These are phyloP conservation scores for Pterobdella sp. DNA, from an alignment of 2,888 invertebrate species.

Conservation along the genomic window DNA sequence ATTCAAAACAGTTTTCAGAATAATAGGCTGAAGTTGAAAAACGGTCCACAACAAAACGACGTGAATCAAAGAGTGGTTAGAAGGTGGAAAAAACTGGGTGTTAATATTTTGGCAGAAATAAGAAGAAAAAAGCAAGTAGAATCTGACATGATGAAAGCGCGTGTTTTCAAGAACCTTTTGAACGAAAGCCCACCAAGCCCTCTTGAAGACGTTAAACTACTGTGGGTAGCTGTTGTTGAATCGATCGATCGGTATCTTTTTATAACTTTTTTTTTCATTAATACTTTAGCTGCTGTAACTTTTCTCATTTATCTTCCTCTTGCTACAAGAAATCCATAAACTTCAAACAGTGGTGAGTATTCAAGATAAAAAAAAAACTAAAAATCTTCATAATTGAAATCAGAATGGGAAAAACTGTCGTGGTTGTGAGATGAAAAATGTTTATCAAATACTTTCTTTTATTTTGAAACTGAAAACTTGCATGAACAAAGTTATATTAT, in stretches of 20 bases:
- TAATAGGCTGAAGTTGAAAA: not conserved
- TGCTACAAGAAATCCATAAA: too few relatives aligned
- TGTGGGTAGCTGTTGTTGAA: not conserved
- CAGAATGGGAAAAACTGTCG: too few relatives aligned
- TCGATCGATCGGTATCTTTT: not conserved
- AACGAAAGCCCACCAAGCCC: not conserved
- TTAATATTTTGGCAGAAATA: not conserved
- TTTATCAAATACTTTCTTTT: too few relatives aligned
- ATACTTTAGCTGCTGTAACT: not conserved
- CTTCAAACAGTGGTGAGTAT: too few relatives aligned
- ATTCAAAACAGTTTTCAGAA: too few relatives aligned
- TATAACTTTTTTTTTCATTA: not conserved
- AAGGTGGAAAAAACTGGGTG: not conserved
- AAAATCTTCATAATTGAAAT: too few relatives aligned
- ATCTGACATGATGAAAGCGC: not conserved
- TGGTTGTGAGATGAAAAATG: too few relatives aligned
- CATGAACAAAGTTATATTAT: too few relatives aligned
- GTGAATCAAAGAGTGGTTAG: not conserved
- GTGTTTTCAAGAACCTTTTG: not conserved
- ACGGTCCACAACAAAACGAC: not conserved
- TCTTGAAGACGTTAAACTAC: not conserved
- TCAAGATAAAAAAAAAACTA: too few relatives aligned
- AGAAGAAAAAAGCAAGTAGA: not conserved
- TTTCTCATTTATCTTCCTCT: not conserved
- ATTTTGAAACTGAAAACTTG: too few relatives aligned